Conservation (phyloP, 2,888 invertebrate species). For the Phania funesta region DNA sequence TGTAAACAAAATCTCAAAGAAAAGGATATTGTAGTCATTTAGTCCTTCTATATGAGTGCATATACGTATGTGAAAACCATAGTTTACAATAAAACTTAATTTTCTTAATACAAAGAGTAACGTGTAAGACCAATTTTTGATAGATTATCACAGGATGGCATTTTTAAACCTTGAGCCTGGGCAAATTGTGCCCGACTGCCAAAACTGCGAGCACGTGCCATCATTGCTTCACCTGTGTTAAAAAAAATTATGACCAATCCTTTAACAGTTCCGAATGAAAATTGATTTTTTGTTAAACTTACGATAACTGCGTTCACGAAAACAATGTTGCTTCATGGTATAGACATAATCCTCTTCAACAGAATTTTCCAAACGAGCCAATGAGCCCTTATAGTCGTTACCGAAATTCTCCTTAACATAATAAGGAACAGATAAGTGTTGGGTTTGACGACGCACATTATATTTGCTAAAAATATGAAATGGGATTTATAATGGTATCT, state of each 20-base stretch:
- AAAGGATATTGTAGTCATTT: conserved; percentile 6
- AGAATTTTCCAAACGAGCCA: conserved; percentile 92
- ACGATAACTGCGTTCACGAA: conserved; percentile 93
- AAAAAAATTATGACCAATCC: conserved; percentile 3
- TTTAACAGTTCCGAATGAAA: background rate
- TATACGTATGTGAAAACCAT: background rate
- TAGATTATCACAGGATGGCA: conserved; percentile 90
- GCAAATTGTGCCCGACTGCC: conserved; percentile 91
- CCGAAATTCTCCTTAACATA: conserved; percentile 95
- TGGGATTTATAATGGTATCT: background rate
- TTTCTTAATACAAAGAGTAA: conserved; percentile 71
- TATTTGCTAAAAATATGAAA: conserved; percentile 80
- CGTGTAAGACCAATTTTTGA: conserved; percentile 80
- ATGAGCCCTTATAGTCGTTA: conserved; percentile 91
- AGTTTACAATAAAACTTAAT: background rate
- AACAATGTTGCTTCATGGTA: conserved; percentile 92
- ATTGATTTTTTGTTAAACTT: conserved; percentile 66
- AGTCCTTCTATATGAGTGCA: background rate
- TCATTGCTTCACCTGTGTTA: conserved; percentile 88
- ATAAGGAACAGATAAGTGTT: conserved; percentile 92
- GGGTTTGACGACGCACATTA: conserved; percentile 86
- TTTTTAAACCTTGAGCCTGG: conserved; percentile 90
- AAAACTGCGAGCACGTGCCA: conserved; percentile 96
- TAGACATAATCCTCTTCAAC: conserved; percentile 97
- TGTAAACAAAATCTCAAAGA: background rate